These are phyloP conservation scores for Phycodurus eques DNA, from an alignment of 2,113 vertebrate species.

Conservation along the genomic window DNA sequence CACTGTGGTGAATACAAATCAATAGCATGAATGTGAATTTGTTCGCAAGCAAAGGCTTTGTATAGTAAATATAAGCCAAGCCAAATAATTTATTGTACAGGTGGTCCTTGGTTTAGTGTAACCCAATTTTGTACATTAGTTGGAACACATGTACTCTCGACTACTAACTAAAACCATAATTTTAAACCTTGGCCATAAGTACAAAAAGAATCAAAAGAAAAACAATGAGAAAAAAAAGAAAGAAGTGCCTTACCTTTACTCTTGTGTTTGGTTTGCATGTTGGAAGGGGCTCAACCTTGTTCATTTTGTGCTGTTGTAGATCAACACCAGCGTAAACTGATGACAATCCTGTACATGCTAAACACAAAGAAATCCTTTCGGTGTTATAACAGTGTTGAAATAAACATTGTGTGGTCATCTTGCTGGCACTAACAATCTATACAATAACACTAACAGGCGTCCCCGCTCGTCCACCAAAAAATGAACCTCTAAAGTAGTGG, in stretches of 20 bases:
- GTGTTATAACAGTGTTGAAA: neutral
- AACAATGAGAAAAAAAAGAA: neutral
- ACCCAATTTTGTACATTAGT: too few species aligned
- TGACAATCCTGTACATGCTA: neutral
- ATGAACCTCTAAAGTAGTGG: neutral
- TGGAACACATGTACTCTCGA: too few species aligned
- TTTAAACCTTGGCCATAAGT: too few species aligned
- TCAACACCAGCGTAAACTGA: neutral
- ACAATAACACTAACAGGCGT: neutral
- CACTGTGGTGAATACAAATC: conserved; percentile 4
- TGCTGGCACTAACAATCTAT: neutral
- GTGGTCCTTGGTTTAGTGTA: neutral
- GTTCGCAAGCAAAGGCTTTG: neutral
- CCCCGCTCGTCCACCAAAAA: neutral
- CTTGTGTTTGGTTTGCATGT: neutral
- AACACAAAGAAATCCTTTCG: neutral
- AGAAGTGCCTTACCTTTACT: neutral
- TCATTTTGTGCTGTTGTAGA: neutral
- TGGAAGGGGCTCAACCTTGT: neutral
- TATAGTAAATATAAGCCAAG: neutral
- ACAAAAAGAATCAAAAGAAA: neutral
- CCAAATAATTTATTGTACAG: neutral
- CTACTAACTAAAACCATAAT: too few species aligned
- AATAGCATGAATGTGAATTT: neutral
- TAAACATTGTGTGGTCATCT: neutral